These are phyloP conservation scores for Dendrophyllia cribrosa DNA, from an alignment of 64 coral and sea anemone species.

Conservation along the genomic window DNA sequence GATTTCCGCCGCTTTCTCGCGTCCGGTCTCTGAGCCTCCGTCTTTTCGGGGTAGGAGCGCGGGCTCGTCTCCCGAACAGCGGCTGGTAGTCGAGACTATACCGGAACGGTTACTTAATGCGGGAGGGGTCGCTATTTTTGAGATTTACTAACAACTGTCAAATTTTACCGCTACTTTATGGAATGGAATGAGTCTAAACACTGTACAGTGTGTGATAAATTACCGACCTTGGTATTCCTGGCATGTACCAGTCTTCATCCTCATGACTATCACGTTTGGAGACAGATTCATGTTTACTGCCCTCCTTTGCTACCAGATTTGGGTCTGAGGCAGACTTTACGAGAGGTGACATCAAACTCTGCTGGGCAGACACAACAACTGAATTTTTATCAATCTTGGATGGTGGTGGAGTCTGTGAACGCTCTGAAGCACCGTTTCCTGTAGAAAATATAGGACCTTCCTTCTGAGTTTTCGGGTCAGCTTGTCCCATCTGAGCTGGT, in stretches of 20 bases:
- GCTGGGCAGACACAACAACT: background rate
- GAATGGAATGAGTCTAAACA: no score
- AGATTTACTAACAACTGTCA: no score
- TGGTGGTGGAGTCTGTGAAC: background rate
- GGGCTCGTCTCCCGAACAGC: no score
- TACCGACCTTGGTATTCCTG: slow-evolving; percentile 75
- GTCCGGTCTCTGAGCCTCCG: no score
- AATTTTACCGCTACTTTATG: no score
- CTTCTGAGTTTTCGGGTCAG: background rate
- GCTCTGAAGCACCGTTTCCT: background rate
- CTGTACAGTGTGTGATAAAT: no score
- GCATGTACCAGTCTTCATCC: slow-evolving; percentile 81
- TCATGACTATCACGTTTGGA: slow-evolving; percentile 43
- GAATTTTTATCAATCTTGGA: background rate
- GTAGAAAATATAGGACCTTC: background rate
- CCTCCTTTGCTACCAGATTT: background rate
- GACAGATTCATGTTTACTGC: background rate
- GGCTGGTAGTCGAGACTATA: no score
- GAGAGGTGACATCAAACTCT: slow-evolving; percentile 14
- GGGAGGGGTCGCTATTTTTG: no score
- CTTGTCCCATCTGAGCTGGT: background rate
- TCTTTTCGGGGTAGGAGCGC: no score
- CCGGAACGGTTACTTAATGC: no score
- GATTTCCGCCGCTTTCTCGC: no score
- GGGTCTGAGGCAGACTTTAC: slow-evolving; percentile 22